Evolutionary conservation across 35 echinoderm and acorn worm species (phyloP).

Genomic region (Lytechinus variegatus): DNA sequence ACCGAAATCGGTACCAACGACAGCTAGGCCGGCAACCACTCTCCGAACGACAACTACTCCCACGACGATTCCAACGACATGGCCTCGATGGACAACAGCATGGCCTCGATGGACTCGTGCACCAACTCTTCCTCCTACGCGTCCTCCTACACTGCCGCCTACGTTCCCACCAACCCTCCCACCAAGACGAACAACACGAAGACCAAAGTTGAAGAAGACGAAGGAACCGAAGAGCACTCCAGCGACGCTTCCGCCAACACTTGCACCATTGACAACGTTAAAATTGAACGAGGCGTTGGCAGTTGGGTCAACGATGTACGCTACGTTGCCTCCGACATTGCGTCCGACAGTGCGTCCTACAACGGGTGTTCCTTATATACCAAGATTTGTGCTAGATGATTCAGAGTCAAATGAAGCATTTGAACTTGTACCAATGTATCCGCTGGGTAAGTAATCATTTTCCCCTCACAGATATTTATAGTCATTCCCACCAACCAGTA

Average conservation of each 20-base stretch:
- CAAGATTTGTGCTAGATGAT: constrained; percentile 4
- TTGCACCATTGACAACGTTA: neutral
- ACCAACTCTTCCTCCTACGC: neutral
- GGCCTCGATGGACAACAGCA: neutral
- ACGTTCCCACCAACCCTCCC: neutral
- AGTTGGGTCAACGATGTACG: neutral
- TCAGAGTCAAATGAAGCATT: neutral
- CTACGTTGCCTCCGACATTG: neutral
- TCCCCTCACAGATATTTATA: neutral
- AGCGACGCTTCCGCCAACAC: neutral
- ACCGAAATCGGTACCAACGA: neutral
- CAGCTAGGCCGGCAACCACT: neutral
- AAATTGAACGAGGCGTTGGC: neutral
- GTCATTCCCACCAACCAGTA: neutral
- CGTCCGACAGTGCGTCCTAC: neutral
- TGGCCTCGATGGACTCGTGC: neutral
- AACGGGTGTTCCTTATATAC: neutral
- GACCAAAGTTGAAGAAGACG: neutral
- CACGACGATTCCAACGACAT: neutral
- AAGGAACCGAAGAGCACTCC: neutral
- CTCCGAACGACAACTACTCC: neutral
- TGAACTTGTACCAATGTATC: neutral
- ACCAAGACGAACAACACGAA: neutral
- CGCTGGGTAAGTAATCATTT: neutral
- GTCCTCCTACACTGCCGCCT: neutral